Evolutionary conservation across 2,797 vertebrate species (phyloP), one percentile per base, ranked within the genome.

Genomic region (Hoplostethus atlanticus): DNA sequence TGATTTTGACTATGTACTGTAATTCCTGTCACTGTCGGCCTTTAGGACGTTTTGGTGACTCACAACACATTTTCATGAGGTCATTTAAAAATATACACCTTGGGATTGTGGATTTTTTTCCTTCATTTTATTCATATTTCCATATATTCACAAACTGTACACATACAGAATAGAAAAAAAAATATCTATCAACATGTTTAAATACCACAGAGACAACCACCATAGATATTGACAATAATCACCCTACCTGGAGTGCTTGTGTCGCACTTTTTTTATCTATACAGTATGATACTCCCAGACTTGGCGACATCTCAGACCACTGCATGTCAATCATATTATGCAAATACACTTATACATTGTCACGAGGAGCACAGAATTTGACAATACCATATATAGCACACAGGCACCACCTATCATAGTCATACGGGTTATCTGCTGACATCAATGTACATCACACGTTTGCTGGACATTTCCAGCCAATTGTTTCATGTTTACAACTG

Each of bases 111-210:
- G 1, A n/a, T 53, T 70, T 48, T 30, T 72, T 58, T 8, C 0
- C 48, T 70, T 67, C 59, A 75, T 82, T 92, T 90, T 84, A 88
- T 88, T 89, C 15, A 75, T 87, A 73, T 70, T 77, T 78, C 87
- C 59, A 63, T 72, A 80, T 89, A 84, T 87, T 85, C 68, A 89
- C 80, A 92, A 87, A 84, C 71, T 91, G 59, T 90, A 89, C 87
- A 91, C 25, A 25, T 75, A 82, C 31, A 89, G 25, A 67, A 80
- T 85, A 85, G 44, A 67, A 87, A 83, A 90, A 31, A 57, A 47
- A 51, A 67, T 68, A 65, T 36, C 42, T 60, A 71, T 86, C 50
- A 84, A 83, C 87, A 77, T 78, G 53, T 89, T 89, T 89, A 91
- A 88, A 92, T 88, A 91, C 13, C 60, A 92, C 83, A 88, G 78